Percentiles rank a stretch among this genome's conserved stretches.
Conservation (phyloP, 2,113 vertebrate species). For the Myotis davidii region DNA sequence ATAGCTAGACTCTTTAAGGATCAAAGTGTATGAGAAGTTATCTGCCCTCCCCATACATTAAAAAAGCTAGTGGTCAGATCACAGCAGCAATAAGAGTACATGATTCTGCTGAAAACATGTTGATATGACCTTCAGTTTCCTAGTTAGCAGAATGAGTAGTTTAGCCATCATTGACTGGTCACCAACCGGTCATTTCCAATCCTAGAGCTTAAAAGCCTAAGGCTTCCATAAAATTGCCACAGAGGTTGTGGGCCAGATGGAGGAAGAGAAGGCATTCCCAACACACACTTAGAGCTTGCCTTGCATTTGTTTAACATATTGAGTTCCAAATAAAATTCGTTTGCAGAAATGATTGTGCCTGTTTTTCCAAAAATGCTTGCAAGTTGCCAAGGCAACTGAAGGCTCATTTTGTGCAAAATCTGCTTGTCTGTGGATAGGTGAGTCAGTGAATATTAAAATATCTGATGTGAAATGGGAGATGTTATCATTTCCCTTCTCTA, state of each 20-base stretch:
- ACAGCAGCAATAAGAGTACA: not conserved
- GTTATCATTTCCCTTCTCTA: not conserved
- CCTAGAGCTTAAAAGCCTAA: not conserved
- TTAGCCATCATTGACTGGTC: not conserved
- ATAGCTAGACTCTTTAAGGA: not conserved
- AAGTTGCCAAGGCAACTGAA: not conserved
- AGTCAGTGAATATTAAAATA: not conserved
- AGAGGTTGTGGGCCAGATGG: not conserved
- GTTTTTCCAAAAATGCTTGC: slow-evolving; percentile 24
- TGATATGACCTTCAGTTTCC: not conserved
- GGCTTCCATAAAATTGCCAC: not conserved
- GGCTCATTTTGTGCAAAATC: not conserved
- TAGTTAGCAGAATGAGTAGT: not conserved
- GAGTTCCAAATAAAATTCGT: not conserved
- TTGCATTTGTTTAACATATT: not conserved
- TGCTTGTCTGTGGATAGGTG: not conserved
- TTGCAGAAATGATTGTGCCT: not conserved
- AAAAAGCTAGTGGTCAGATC: not conserved
- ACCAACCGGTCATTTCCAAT: not conserved
- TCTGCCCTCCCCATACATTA: not conserved
- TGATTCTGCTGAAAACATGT: not conserved
- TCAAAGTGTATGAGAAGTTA: not conserved
- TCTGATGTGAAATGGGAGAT: not conserved
- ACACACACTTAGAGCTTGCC: not conserved
- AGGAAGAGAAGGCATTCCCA: not conserved